Evolutionary conservation across 2,888 invertebrate genomes (phyloP).

Genomic region (Tromatobia lineatoria): DNA sequence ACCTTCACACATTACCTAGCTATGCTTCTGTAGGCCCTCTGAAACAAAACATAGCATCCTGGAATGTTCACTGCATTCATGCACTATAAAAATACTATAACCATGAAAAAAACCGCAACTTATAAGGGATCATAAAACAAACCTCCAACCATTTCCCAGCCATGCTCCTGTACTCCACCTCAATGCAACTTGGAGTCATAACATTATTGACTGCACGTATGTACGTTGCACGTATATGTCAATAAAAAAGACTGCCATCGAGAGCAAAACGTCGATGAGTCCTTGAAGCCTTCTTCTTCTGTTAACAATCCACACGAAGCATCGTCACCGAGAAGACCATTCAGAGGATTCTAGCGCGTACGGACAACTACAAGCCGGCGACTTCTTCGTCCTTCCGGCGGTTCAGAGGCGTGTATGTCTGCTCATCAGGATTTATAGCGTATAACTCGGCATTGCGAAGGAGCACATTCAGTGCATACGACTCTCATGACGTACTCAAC

Average conservation of each 20-base stretch:
- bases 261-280: conserved; percentile 54
- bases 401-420: conserved; percentile 40
- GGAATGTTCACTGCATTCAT: too few relatives aligned
- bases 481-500: conserved; percentile 38
- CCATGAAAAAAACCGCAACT: conserved; percentile 12
- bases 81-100: too few relatives aligned
- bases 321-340: not conserved
- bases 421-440: conserved; percentile 62
- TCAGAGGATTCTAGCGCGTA: conserved; percentile 63
- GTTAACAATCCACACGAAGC: not conserved
- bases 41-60: too few relatives aligned
- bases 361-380: conserved; percentile 22
- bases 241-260: conserved; percentile 28
- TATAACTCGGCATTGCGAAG: conserved; percentile 32
- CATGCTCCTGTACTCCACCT: not conserved
- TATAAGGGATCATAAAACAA: conserved; percentile 42
- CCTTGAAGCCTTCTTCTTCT: conserved; percentile 25
- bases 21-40: too few relatives aligned
- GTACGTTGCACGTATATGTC: not conserved
- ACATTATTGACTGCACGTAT: conserved; percentile 40
- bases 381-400: conserved; percentile 48
- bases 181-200: conserved; percentile 23
- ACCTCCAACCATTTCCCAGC: conserved; percentile 25
- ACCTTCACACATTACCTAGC: too few relatives aligned
- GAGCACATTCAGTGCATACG: conserved; percentile 35